phyloP scores from a whole-genome alignment of 2,888 invertebrate species.

The Pocota personata region DNA sequence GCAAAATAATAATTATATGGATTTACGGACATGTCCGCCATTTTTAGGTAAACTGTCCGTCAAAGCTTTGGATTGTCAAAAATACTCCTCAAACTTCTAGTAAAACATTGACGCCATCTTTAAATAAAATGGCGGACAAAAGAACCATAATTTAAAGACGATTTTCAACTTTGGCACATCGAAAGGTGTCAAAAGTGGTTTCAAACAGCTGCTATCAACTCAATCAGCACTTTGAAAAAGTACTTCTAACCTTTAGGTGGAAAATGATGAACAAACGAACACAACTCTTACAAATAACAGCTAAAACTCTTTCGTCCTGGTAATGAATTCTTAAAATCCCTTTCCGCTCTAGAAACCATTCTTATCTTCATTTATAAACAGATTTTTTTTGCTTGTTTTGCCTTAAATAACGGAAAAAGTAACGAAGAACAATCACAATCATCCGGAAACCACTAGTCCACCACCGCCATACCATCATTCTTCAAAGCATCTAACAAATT shows the following conservation, averaged over 20 bases:
- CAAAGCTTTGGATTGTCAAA: too few species aligned
- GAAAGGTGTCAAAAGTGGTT: too few species aligned
- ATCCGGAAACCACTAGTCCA: conserved; percentile 20
- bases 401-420: background rate
- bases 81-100: too few species aligned
- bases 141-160: background rate
- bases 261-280: background rate
- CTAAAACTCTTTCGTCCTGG: background rate
- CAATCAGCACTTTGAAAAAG: background rate
- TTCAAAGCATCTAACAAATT: conserved; percentile 64
- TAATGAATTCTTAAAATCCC: background rate
- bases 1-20: too few species aligned
- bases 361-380: background rate
- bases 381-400: background rate
- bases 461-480: background rate
- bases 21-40: too few species aligned
- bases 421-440: background rate
- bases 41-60: too few species aligned
- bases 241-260: background rate
- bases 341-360: background rate
- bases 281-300: too few species aligned
- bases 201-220: too few species aligned
- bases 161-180: too few species aligned
- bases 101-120: background rate
- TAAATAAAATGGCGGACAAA: background rate